Base-by-base conservation (phyloP, 2,113 vertebrate species). In the Crotalus viridis region DNA sequence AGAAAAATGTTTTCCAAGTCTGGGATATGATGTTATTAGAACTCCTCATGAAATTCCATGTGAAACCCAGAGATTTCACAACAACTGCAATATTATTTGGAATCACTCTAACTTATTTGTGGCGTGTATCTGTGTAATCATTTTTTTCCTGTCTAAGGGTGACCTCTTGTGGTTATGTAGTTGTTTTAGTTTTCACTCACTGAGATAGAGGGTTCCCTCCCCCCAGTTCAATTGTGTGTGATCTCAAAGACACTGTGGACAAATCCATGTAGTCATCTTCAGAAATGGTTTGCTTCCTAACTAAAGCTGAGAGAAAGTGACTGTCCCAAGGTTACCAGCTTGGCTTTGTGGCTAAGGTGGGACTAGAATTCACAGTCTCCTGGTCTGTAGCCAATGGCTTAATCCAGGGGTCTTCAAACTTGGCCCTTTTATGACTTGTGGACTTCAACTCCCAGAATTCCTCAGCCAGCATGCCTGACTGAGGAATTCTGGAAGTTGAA, bases 161-260 rank as follows among this genome's bases (percentile, higher is more conserved):
- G 92, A 87, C 92, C 55, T 90, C 92, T 90, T 87, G 92, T 93
- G 91, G 87, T 33, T 74, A 39, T 28, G 2, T 3, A 13, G 46
- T 9, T 15, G 2, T 21, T 59, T n/a, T 39, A 7, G 28, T 52
- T 93, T 86, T 54, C 46, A 64, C 6, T 46, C 22, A 19, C 9
- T 61, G 46, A 43, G 69, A 86, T 90, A 81, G 17, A 81, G 6
- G 69, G 26, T 4, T 4, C 19, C 17, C 3, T 2, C 1, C 22
- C 8, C 24, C 26, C 10, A 64, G 64, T 69, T 69, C 12, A 69
- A 69, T 6, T 15, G 28, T 69, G 12, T 69, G 64, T 15, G 64
- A n/a, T 69, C 12, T n/a, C 26, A 64, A 28, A 64, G 10, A 64
- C 12, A 15, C n/a, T 69, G 12, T 69, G 28, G 64, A n/a, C 28